phyloP scores from a whole-genome alignment of 2,113 vertebrate species.

The Pelusios castaneus region DNA sequence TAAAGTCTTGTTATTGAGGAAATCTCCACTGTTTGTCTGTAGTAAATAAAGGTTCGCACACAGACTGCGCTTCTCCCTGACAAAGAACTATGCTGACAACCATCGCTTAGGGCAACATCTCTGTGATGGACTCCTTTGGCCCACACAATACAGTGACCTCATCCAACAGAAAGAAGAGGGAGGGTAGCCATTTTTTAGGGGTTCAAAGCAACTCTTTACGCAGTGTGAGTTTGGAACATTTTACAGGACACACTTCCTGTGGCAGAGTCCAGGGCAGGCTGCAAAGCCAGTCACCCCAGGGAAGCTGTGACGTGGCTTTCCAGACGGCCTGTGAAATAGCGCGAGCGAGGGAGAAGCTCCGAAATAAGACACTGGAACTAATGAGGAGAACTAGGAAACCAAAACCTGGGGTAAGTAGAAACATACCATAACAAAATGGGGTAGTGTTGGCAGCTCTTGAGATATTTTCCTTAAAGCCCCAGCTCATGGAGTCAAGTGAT shows the following conservation, averaged over 20 bases:
- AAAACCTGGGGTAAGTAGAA: not conserved
- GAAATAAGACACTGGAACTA: not conserved
- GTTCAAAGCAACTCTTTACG: too few species aligned
- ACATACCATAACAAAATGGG: not conserved
- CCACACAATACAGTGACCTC: not conserved
- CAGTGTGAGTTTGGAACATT: too few species aligned
- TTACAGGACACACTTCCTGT: too few species aligned
- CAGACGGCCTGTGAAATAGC: not conserved
- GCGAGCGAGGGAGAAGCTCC: not conserved
- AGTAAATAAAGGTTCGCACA: not conserved
- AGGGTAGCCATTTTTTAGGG: too few species aligned
- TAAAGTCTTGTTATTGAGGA: not conserved
- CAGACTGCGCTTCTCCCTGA: not conserved
- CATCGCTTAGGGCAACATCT: too few species aligned
- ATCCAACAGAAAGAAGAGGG: too few species aligned
- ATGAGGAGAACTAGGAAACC: not conserved
- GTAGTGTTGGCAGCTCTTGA: constrained; percentile 78
- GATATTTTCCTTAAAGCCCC: constrained; percentile 83
- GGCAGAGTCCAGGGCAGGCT: not conserved
- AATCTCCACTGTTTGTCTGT: not conserved
- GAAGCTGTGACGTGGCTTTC: not conserved
- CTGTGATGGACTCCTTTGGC: too few species aligned
- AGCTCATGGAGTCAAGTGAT: constrained; percentile 70
- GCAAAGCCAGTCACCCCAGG: not conserved
- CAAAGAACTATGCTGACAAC: not conserved